These are phyloP conservation scores for Hydrotaea cyrtoneurina DNA, from an alignment of 2,888 invertebrate species.

Conservation along the genomic window DNA sequence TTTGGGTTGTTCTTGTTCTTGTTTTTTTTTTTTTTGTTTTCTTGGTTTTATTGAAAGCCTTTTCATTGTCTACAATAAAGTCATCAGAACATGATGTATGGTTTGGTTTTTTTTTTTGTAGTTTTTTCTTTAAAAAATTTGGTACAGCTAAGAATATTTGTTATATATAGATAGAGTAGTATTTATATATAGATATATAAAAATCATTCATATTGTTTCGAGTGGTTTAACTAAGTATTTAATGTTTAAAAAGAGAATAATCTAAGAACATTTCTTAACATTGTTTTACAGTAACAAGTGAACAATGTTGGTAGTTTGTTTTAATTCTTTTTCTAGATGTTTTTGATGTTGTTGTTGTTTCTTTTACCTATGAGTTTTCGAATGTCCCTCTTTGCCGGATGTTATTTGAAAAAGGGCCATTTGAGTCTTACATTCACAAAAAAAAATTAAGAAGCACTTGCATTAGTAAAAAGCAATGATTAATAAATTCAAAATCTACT, in stretches of 20 bases:
- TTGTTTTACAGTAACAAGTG: slow-evolving; percentile 69
- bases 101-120: slow-evolving; percentile 33
- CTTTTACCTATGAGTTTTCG: slow-evolving; percentile 37
- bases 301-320: slow-evolving; percentile 47
- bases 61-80: slow-evolving; percentile 57
- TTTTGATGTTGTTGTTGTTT: slow-evolving; percentile 7
- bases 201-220: slow-evolving; percentile 20
- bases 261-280: slow-evolving; percentile 68
- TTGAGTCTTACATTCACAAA: slow-evolving; percentile 9
- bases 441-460: slow-evolving; percentile 3
- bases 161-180: slow-evolving; percentile 26
- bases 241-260: slow-evolving; percentile 46
- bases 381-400: not conserved
- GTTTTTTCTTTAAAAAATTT: slow-evolving; percentile 27
- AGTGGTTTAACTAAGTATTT: slow-evolving; percentile 16
- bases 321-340: not conserved
- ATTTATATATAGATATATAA: slow-evolving; percentile 18
- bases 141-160: slow-evolving; percentile 16
- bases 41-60: slow-evolving; percentile 64
- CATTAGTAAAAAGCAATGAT: slow-evolving; percentile 29
- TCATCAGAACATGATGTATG: slow-evolving; percentile 44
- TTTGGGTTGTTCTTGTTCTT: slow-evolving; percentile 54
- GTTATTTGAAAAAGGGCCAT: slow-evolving; percentile 1
- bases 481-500: not conserved
- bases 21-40: slow-evolving; percentile 36